Conservation (phyloP, 2,797 vertebrate species). For the Pantherophis alleghaniensis region DNA sequence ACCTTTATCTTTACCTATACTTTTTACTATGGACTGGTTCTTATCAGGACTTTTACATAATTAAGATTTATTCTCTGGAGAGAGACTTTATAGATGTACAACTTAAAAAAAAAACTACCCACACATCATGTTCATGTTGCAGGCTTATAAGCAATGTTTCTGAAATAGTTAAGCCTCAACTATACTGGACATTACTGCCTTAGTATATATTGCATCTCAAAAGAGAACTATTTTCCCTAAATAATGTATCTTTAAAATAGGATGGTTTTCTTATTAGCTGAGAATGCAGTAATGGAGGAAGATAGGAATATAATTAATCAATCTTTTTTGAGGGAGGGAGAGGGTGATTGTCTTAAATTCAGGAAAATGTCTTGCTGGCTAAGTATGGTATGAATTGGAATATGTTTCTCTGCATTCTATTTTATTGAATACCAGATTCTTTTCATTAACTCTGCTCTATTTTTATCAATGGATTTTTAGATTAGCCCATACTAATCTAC, state of each 20-base stretch:
- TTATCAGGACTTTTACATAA: constrained; percentile 24
- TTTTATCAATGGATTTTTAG: constrained; percentile 27
- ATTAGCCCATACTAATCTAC: background rate
- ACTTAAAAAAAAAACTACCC: background rate
- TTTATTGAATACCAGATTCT: constrained; percentile 20
- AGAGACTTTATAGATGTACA: background rate
- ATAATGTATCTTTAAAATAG: background rate
- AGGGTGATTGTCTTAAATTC: background rate
- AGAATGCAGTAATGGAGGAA: background rate
- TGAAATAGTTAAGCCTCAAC: background rate
- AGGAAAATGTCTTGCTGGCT: background rate
- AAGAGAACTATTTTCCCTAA: background rate
- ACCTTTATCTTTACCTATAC: constrained; percentile 35
- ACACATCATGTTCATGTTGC: background rate
- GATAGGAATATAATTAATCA: background rate
- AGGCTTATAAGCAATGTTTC: background rate
- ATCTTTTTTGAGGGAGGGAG: background rate
- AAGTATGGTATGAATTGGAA: background rate
- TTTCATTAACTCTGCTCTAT: constrained; percentile 15
- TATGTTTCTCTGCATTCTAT: background rate
- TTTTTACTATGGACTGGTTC: constrained; percentile 59
- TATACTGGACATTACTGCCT: background rate
- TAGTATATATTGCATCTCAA: background rate
- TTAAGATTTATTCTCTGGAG: constrained; percentile 18
- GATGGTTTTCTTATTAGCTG: background rate